Base-by-base conservation (phyloP, 2,113 vertebrate species). In the Spea bombifrons region DNA sequence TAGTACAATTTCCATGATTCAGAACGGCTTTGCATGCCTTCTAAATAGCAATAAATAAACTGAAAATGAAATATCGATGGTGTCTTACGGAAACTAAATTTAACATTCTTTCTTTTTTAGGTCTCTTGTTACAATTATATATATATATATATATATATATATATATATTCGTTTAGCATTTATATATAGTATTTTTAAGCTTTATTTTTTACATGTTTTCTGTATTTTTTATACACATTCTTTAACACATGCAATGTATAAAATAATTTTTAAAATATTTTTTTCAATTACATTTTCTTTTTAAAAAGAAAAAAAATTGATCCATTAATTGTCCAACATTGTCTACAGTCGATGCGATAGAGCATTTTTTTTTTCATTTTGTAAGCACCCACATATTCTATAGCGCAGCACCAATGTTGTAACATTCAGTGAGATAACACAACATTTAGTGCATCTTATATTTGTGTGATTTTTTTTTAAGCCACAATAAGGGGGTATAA, bases 401-500 rank as follows among this genome's bases (percentile, higher is more conserved):
- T 13, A 59, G 55, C 55, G 4, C 10, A 59, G 55, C 15, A 13
- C 30, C 55, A 59, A 13, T 59, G 8, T 3, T 13, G 4, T 13
- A 12, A 59, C 8, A 59, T 13, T 8, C 10, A 59, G 55, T 8
- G 4, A 64, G 61, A 59, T 10, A 74, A 73, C n/a, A 12, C 45
- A 80, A 80, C 74, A 74, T 80, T 59, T 80, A 50, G 50, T 74
- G 45, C 73, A 73, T 52, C 71, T 61, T 59, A 45, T 68, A 74
- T 67, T 80, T 80, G 71, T 80, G 71, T 73, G 68, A 50, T 46
- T 57, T 74, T 46, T 77, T 77, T 65, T 52, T 17, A 52, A 68
- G 66, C 71, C 78, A 74, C 89, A 90, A 89, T 89, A 86, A 84
- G 5, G 88, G 88, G 90, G 88, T 93, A 91, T 95, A 97, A 98